Percentiles rank a stretch among this genome's conserved stretches.
Evolutionary conservation across 2,797 vertebrate species (phyloP).

Genomic region (Gorsachius magnificus): DNA sequence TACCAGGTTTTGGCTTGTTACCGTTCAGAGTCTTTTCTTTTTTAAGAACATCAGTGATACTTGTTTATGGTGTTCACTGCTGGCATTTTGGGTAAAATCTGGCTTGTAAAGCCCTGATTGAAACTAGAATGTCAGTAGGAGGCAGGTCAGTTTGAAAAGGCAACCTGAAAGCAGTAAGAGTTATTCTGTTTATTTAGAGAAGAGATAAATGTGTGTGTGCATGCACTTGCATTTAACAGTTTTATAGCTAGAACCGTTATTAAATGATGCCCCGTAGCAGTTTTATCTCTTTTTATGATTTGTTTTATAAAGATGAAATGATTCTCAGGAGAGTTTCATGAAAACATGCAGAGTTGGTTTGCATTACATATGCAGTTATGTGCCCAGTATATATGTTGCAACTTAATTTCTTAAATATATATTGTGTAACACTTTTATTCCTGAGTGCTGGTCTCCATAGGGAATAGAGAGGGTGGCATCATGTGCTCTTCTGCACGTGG

Average conservation of each 20-base stretch:
- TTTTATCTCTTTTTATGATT: constrained; percentile 15
- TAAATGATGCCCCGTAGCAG: constrained; percentile 29
- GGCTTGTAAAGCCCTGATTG: neutral
- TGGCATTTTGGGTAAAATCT: neutral
- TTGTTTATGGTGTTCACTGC: neutral
- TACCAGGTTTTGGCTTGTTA: constrained; percentile 16
- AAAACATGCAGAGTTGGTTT: constrained; percentile 45
- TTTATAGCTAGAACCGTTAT: neutral
- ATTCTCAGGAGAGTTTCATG: constrained; percentile 44
- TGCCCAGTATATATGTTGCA: constrained; percentile 45
- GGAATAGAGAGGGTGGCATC: constrained; percentile 53
- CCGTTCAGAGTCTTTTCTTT: constrained; percentile 51
- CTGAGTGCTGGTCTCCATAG: constrained; percentile 74
- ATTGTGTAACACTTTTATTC: constrained; percentile 64
- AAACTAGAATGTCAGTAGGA: neutral
- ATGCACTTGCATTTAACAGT: constrained; percentile 42
- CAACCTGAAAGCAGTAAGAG: constrained; percentile 16
- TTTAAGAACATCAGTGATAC: constrained; percentile 22
- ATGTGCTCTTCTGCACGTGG: constrained; percentile 10
- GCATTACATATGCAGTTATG: constrained; percentile 3
- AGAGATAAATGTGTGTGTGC: constrained; percentile 13
- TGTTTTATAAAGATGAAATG: constrained; percentile 13
- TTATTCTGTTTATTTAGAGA: constrained; percentile 29
- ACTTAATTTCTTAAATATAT: constrained; percentile 67
- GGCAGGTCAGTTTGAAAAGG: constrained; percentile 10